These are phyloP conservation scores for Nicator chloris DNA, from an alignment of 2,113 vertebrate genomes.

Conservation along the genomic window DNA sequence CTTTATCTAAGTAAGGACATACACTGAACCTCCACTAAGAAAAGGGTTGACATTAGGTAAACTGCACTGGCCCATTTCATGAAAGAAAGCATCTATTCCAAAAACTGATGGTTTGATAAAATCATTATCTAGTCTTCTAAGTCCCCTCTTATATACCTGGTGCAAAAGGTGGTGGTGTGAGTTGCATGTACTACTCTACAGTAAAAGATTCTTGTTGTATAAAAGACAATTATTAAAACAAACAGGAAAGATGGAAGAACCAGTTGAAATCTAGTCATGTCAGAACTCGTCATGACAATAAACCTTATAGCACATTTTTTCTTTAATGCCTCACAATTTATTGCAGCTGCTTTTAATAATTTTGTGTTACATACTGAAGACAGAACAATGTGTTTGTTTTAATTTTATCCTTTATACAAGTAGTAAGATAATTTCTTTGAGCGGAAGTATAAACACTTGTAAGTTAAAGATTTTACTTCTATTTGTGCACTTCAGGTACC, in stretches of 20 bases:
- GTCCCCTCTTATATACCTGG: background rate
- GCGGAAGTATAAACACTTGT: background rate
- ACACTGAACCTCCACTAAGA: background rate
- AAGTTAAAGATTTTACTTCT: background rate
- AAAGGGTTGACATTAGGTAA: background rate
- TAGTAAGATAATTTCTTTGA: background rate
- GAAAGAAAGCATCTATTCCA: background rate
- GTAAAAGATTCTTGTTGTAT: background rate
- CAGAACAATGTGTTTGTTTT: background rate
- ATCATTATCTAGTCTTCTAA: background rate
- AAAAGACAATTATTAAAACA: background rate
- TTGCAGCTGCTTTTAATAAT: background rate
- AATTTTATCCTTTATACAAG: background rate
- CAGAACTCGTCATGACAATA: fast-evolving
- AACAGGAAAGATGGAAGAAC: background rate
- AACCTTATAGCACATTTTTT: background rate
- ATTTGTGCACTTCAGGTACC: background rate
- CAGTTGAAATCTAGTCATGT: background rate
- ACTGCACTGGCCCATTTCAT: background rate
- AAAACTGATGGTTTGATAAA: background rate
- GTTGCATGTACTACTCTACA: background rate
- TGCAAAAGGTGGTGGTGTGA: background rate
- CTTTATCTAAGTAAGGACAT: background rate
- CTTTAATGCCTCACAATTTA: background rate
- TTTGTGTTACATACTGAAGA: background rate